A percentile compares a stretch with the other conserved stretches of the same genome.
Conservation (phyloP, 1,140 invertebrate genomes). For the Batillaria attramentaria region DNA sequence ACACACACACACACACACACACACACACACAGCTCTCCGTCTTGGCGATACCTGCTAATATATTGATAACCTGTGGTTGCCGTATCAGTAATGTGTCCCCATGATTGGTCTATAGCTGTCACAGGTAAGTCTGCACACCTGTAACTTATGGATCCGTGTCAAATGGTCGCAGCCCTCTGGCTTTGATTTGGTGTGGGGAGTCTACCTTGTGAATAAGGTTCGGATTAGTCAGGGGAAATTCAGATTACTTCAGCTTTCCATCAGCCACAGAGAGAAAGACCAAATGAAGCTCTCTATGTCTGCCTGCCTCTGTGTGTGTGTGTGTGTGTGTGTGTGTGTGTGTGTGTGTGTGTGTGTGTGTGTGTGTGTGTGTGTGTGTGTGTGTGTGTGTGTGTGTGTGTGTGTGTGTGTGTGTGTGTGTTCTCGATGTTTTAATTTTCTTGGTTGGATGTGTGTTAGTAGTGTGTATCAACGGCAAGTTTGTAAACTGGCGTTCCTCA, state of each 20-base stretch:
- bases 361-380: slow-evolving; percentile 1
- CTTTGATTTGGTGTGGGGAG: neutral
- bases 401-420: slow-evolving; percentile 8
- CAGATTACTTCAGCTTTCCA: too few species aligned
- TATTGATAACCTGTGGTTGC: too few species aligned
- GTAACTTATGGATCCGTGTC: too few species aligned
- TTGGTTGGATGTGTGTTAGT: too few species aligned
- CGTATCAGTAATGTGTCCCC: too few species aligned
- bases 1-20: neutral
- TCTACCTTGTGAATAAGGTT: neutral
- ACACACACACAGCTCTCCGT: neutral
- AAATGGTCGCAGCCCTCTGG: neutral
- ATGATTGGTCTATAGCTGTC: too few species aligned
- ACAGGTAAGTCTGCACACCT: too few species aligned
- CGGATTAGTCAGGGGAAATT: neutral
- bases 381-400: slow-evolving; percentile 1
- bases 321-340: neutral
- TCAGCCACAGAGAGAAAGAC: neutral
- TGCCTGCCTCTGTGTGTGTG: too few species aligned
- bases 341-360: slow-evolving; percentile 1
- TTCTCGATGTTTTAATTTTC: too few species aligned
- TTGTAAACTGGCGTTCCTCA: neutral
- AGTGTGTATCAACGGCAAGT: too few species aligned
- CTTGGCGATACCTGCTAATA: neutral
- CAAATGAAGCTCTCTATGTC: neutral